Evolutionary conservation across 2,888 invertebrate genomes (phyloP).

Genomic region (Polydrusus pterygomalis): DNA sequence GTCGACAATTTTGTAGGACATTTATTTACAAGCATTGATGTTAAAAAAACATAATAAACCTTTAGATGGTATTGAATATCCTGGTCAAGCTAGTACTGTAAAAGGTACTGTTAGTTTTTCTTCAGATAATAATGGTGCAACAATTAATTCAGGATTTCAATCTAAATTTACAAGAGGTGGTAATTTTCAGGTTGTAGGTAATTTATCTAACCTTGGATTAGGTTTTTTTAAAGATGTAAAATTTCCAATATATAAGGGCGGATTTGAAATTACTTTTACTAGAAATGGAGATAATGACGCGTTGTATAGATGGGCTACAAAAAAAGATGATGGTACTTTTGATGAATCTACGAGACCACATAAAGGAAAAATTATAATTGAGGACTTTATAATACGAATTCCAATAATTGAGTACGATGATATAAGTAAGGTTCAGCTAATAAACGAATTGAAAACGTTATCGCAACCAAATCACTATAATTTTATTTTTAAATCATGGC

Average conservation of each 20-base stretch:
- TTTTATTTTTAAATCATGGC: constrained; percentile 1
- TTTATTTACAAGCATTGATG: too few species aligned
- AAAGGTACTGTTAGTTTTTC: too few species aligned
- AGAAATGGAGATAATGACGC: background rate
- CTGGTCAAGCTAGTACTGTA: too few species aligned
- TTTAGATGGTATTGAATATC: too few species aligned
- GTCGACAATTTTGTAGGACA: too few species aligned
- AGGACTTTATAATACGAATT: background rate
- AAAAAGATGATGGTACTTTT: background rate
- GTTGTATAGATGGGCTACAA: background rate
- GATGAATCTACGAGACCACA: background rate
- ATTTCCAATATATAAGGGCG: background rate
- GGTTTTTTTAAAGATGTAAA: too few species aligned
- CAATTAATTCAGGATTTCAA: too few species aligned
- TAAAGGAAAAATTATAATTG: constrained; percentile 4
- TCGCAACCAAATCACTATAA: background rate
- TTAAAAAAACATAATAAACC: too few species aligned
- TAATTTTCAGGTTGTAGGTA: too few species aligned
- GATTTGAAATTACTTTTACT: background rate
- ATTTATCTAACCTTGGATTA: too few species aligned
- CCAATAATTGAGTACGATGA: background rate
- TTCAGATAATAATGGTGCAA: too few species aligned
- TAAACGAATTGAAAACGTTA: background rate
- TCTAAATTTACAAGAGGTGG: too few species aligned
- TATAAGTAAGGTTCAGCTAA: background rate